Evolutionary conservation across 2,113 vertebrate genomes (phyloP).

Genomic region (Tenrec ecaudatus): DNA sequence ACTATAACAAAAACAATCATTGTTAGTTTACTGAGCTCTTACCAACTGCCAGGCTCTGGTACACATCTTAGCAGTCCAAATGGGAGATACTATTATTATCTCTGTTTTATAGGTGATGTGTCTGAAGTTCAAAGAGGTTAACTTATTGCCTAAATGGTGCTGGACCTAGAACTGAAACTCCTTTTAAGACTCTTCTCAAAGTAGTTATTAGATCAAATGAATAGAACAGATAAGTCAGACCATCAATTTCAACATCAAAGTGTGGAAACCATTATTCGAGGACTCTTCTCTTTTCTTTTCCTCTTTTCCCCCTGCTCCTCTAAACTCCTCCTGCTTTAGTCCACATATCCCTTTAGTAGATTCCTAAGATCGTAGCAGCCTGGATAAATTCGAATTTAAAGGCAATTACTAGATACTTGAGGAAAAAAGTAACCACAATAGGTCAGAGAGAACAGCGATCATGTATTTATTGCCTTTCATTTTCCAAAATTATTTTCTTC

Average conservation of each 20-base stretch:
- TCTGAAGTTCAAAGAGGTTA: slow-evolving; percentile 45
- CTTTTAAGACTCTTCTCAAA: slow-evolving; percentile 36
- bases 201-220: slow-evolving; percentile 53
- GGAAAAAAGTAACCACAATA: slow-evolving; percentile 43
- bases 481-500: slow-evolving; percentile 54
- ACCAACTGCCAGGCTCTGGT: neutral
- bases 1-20: slow-evolving; percentile 28
- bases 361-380: slow-evolving; percentile 28
- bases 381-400: slow-evolving; percentile 44
- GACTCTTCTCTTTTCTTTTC: neutral
- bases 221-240: neutral
- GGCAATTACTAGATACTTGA: slow-evolving; percentile 47
- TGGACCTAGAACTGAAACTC: neutral
- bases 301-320: neutral
- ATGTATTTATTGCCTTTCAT: neutral
- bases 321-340: slow-evolving; percentile 28
- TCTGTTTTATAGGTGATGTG: slow-evolving; percentile 32
- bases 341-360: slow-evolving; percentile 2
- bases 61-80: neutral
- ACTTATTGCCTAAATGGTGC: slow-evolving; percentile 10
- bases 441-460: neutral
- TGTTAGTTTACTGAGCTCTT: neutral
- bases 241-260: slow-evolving; percentile 46
- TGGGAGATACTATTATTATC: slow-evolving; percentile 43
- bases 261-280: slow-evolving; percentile 18